Base-by-base conservation (phyloP, 2,888 invertebrate species). In the Sisyra nigra region DNA sequence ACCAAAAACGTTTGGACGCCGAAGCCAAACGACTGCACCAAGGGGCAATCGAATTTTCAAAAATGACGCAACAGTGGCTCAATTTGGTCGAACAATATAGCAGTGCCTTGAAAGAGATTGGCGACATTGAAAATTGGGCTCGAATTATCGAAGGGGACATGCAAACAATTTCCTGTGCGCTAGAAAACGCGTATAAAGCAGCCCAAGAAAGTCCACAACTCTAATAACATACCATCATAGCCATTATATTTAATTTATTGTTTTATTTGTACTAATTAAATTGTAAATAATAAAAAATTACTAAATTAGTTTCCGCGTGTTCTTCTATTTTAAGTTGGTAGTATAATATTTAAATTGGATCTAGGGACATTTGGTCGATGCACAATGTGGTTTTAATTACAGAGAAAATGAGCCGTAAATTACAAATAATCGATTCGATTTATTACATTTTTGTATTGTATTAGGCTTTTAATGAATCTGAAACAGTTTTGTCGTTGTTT, bases 51-150 rank as follows among this genome's bases (percentile, higher is more conserved):
- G 89, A 89, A 58, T 93, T 98, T 67, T 80, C 91, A 0, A 93
- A 93, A 63, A 96, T 97, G 62, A 94, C 96, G 0, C 84, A 89
- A 50, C 93, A 94, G 54, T 98, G 97, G 97, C 66, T 96, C n/a
- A 80, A 80, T 48, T 68, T 97, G 41, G 85, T 89, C 1, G 88
- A 89, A 59, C 80, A 80, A 47, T 88, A 89, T 55, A 87, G 86
- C 53, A 78, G 84, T 56, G 81, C 87, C 0, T 65, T 91, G 2
- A 87, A 96, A 72, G 97, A 98, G 68, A 78, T 98, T 43, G 98
- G 98, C 1, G 97, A 98, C 68, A 94, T 96, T 1, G 94, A 97
- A 60, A 97, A 94, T 60, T 98, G 97, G 97, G 91, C 97, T 0
- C 76, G 84, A 50, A 92, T 88, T 50, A 97, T 98, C 53, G 97